phyloP scores from a whole-genome alignment of 1,140 invertebrate species.

The Drosophila virilis region DNA sequence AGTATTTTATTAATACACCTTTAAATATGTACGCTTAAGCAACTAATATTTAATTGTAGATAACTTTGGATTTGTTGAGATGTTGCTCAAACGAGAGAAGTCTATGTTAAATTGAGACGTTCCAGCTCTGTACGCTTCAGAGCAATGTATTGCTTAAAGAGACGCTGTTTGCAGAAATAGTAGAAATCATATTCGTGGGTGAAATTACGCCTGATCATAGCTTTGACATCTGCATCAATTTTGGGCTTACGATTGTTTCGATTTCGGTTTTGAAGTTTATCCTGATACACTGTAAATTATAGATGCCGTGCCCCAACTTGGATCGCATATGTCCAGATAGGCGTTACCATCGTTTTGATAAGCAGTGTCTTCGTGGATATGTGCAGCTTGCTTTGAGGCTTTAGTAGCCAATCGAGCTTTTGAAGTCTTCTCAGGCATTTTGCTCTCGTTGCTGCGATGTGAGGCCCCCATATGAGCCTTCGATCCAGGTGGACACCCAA shows the following conservation, averaged over 20 bases:
- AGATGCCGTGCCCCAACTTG: no score
- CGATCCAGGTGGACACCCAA: no score
- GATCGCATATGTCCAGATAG: no score
- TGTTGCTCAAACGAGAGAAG: not conserved
- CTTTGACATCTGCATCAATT: constrained; percentile 91
- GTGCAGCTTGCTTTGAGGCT: no score
- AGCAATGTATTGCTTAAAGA: constrained; percentile 91
- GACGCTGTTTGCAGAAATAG: constrained; percentile 93
- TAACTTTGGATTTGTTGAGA: constrained; percentile 18
- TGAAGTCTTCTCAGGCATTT: no score
- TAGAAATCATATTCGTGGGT: constrained; percentile 95
- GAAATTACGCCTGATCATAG: constrained; percentile 92
- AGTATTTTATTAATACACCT: not conserved
- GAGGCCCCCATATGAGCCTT: no score
- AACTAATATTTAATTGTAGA: not conserved
- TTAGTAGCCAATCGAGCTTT: no score
- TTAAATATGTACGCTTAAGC: not conserved
- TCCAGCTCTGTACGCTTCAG: constrained; percentile 81
- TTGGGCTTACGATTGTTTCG: constrained; percentile 78
- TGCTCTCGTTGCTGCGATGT: no score
- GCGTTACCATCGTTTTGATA: no score
- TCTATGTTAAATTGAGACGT: constrained; percentile 1
- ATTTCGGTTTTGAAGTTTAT: constrained; percentile 63
- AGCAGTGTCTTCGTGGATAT: no score
- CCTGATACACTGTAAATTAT: constrained; percentile 81